A percentile compares a stretch with the other conserved stretches of the same genome.
Conservation (phyloP, 2,113 vertebrate species). For the Ondatra zibethicus region DNA sequence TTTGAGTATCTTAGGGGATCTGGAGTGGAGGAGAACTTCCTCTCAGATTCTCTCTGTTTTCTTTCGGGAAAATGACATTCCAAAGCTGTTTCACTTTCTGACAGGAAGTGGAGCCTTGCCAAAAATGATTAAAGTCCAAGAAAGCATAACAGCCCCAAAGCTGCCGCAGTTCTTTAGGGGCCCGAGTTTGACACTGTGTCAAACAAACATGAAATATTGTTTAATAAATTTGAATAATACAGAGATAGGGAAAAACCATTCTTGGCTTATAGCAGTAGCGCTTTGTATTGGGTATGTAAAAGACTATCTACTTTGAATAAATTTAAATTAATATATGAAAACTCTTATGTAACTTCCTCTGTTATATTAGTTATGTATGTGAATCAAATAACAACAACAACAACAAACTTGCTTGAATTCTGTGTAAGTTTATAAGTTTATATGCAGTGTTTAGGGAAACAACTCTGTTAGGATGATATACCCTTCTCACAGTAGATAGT, state of each 20-base stretch:
- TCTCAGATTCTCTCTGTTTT: conserved; percentile 99
- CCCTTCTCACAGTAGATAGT: not conserved
- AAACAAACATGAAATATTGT: conserved; percentile 96
- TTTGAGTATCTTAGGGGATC: conserved; percentile 94
- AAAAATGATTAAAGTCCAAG: conserved; percentile 98
- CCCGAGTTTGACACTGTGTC: conserved; percentile 94
- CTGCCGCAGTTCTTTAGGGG: conserved; percentile 91
- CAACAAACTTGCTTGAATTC: conserved; percentile 18
- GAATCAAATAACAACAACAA: not conserved
- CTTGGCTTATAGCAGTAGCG: conserved; percentile 86
- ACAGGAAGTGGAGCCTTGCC: conserved; percentile 98
- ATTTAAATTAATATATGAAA: conserved; percentile 90
- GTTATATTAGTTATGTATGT: conserved; percentile 16
- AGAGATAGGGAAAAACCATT: conserved; percentile 88
- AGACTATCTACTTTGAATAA: conserved; percentile 87
- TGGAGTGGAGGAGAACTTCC: conserved; percentile 98
- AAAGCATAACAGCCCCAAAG: conserved; percentile 94
- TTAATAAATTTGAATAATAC: conserved; percentile 95
- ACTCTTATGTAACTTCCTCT: conserved; percentile 86
- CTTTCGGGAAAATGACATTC: conserved; percentile 99
- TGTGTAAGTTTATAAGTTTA: not conserved
- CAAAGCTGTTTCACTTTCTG: conserved; percentile 99
- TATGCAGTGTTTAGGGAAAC: not conserved
- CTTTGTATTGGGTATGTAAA: conserved; percentile 87
- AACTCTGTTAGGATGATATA: not conserved